Evolutionary conservation across 2,888 invertebrate species (phyloP), one percentile per base, ranked within the genome.

Genomic region (Bombylius major): DNA sequence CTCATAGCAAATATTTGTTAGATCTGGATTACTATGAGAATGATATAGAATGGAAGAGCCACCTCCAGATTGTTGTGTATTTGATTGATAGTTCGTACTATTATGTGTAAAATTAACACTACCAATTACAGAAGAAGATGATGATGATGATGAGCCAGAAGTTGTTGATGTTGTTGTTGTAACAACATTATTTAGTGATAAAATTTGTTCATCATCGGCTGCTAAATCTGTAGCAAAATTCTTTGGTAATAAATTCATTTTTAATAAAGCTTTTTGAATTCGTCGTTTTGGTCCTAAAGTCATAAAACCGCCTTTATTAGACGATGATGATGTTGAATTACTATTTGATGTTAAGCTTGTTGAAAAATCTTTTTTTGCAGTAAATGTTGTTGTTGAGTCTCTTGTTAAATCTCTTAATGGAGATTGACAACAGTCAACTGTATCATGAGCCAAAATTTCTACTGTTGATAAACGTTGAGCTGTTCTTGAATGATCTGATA

Each of bases 21-120:
- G 77, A 73, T 93, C 92, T 11, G 92, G 92, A 76, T 92, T 92
- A 67, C 90, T 90, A 68, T 89, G 89, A 34, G 90, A 91, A 69
- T 89, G 89, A 70, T 88, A 89, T 61, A 89, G 76, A 57, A 77
- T 74, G 45, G 75, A 73, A 62, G 33, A 33, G 32, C 23, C 53
- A 32, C 34, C 34, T n/a, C 39, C 32, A 34, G 12, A 4, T 54
- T 51, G 51, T 11, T 50, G 11, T 45, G 51, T 31, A n/a, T 47
- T 47, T 13, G 47, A 54, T 32, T 53, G 42, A n/a, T 56, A 46
- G 8, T 50, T 53, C 13, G 7, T 55, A 49, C 45, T 56, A 42
- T 55, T 55, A 42, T 42, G 47, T 39, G 14, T 56, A 48, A 36
- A 47, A 32, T 42, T 56, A 48, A 50, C 48, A 51, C 51, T 51